A percentile compares a stretch with the other conserved stretches of the same genome.
Conservation (phyloP, 2,113 vertebrate species). For the Elaphurus davidianus region DNA sequence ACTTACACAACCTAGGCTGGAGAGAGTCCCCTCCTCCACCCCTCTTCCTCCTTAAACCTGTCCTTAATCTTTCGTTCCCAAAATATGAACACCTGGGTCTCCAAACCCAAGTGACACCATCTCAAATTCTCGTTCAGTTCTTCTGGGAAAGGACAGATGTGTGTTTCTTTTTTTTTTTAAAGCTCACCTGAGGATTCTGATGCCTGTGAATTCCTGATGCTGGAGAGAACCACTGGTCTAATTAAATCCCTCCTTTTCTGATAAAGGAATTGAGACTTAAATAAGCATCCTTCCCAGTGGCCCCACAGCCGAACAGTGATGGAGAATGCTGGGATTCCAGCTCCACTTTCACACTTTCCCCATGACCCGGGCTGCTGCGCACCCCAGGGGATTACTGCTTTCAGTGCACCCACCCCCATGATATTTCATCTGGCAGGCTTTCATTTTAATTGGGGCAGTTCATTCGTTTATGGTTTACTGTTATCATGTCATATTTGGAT, state of each 20-base stretch:
- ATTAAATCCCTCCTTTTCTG: not conserved
- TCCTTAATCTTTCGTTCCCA: not conserved
- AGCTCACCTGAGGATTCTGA: not conserved
- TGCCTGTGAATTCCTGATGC: not conserved
- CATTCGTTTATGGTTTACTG: not conserved
- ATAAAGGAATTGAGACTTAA: not conserved
- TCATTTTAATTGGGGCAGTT: not conserved
- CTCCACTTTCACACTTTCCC: not conserved
- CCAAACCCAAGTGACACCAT: not conserved
- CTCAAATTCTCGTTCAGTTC: not conserved
- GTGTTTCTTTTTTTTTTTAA: not conserved
- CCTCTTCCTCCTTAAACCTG: not conserved
- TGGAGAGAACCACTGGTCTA: not conserved
- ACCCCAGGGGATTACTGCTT: not conserved
- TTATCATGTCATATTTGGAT: not conserved
- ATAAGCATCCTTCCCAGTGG: not conserved
- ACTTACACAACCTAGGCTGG: accelerated
- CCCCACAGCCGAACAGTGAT: not conserved
- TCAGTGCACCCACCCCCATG: accelerated
- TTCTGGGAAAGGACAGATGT: not conserved
- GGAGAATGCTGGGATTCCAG: not conserved
- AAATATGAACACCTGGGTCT: not conserved
- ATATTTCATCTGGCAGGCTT: not conserved
- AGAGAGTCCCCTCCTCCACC: accelerated
- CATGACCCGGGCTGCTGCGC: not conserved